A percentile compares a stretch with the other conserved stretches of the same genome.
phyloP scores from a whole-genome alignment of 2,113 vertebrate genomes.

The Strigops habroptila region DNA sequence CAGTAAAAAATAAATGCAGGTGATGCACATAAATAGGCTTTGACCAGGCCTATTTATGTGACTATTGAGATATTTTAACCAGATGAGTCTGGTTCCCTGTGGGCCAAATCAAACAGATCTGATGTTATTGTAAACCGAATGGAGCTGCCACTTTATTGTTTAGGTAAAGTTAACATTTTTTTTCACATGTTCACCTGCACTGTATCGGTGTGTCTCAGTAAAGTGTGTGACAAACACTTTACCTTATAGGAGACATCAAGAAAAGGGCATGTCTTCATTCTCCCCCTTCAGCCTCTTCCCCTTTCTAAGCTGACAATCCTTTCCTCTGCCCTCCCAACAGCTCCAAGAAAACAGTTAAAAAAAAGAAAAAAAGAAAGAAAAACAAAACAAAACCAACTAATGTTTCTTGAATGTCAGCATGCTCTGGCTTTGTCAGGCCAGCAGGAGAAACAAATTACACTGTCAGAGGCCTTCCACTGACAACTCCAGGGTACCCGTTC shows the following conservation, averaged over 20 bases:
- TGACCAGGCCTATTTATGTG: constrained; percentile 20
- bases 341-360: neutral
- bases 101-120: neutral
- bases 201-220: rapidly evolving
- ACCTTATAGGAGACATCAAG: neutral
- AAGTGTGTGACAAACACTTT: neutral
- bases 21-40: constrained; percentile 39
- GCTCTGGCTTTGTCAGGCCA: neutral
- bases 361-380: neutral
- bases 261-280: neutral
- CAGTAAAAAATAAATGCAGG: constrained; percentile 41
- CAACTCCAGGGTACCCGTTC: neutral
- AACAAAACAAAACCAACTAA: neutral
- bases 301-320: neutral
- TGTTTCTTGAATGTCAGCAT: neutral
- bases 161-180: neutral
- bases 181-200: neutral
- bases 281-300: neutral
- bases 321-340: neutral
- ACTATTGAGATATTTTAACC: constrained; percentile 18
- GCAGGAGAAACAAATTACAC: constrained; percentile 19
- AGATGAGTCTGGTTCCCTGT: neutral
- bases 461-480: constrained; percentile 23
- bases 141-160: neutral
- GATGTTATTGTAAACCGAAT: neutral